Evolutionary conservation across 2,888 invertebrate genomes (phyloP), one percentile per base, ranked within the genome.

Genomic region (Melinopterus prodromus): DNA sequence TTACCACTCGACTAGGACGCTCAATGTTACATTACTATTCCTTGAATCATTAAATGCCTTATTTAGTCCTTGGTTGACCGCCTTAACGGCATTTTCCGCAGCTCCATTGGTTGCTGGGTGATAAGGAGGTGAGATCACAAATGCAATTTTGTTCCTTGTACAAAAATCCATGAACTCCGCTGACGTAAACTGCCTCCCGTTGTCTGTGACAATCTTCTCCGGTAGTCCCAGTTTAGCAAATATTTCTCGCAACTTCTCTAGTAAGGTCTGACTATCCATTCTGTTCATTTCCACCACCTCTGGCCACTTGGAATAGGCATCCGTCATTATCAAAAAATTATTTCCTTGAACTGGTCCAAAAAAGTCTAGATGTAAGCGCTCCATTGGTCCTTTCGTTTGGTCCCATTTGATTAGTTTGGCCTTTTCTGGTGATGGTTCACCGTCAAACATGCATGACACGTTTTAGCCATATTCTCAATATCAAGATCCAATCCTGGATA

Each of bases 121-220:
- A 70, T 83, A 83, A 36, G 81, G 82, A 12, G 81, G 77, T 9
- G 81, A 80, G 14, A 81, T 77, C 12, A 81, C 78, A 53, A 83
- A 71, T 14, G 82, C 71, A 9, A 83, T 83, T 36, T 78, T 78
- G 53, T 80, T 80, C 37, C 69, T 36, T 15, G 53, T 69, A 75
- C 83, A 83, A 78, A 80, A 82, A 15, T 75, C 15, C 15, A 80
- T 82, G 38, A 84, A 83, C 78, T 83, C 82, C 16, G 80, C 16
- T 69, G 82, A 81, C n/a, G 37, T 70, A 76, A 84, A 83, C 76
- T 83, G 80, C 35, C 69, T 53, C 6, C 81, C 82, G 70, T 83
- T 83, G 69, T 84, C 82, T 9, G 81, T 72, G 36, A 80, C 76
- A 12, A 83, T 81, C 4, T 77, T 78, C 69, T 80, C 83, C 70